Evolutionary conservation across 1,140 invertebrate species (phyloP), one percentile per base, ranked within the genome.

Genomic region (Archegozetes longisetosus): DNA sequence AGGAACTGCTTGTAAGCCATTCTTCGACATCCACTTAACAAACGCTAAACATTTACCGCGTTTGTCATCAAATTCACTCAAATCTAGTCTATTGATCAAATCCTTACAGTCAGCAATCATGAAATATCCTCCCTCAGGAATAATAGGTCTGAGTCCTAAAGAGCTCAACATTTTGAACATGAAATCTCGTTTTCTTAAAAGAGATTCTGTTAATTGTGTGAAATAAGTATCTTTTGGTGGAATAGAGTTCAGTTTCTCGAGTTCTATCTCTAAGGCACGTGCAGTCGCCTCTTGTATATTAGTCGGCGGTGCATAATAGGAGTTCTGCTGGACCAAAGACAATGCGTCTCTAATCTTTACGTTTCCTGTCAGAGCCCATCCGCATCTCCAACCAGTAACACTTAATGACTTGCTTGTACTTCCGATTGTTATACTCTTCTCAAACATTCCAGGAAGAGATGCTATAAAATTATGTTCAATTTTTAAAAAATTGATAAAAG

Each of bases 341-440:
- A 58, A 12, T 9, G 23, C 20, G 3, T 74, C 71, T 62, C 96
- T 81, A 2, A 94, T 74, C 64, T 80, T 73, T 3, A 78, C 77
- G 1, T 88, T 87, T 3, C 85, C 88, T 2, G 85, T 88, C 70
- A 96, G 88, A 1, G 86, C 85, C 93, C 94, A 98, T 14, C 93
- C 92, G 4, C 67, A 23, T 58, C 92, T 93, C 90, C 89, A 93
- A 1, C 94, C 95, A 3, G 95, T 98, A 3, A 91, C 88, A 64
- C 87, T 91, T 73, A 97, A 97, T 0, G 89, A 91, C 78, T 98
- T 98, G 0, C 94, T 94, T 0, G 91, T 92, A 47, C 90, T 95
- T 0, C 94, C 91, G 66, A 98, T 84, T 0, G 93, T 97, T 27
- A 98, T 84, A 0, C 94, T 98, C 56, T 92, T 78, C 61, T 98